phyloP scores from a whole-genome alignment of 2,888 invertebrate species.

The Lottia scabra region DNA sequence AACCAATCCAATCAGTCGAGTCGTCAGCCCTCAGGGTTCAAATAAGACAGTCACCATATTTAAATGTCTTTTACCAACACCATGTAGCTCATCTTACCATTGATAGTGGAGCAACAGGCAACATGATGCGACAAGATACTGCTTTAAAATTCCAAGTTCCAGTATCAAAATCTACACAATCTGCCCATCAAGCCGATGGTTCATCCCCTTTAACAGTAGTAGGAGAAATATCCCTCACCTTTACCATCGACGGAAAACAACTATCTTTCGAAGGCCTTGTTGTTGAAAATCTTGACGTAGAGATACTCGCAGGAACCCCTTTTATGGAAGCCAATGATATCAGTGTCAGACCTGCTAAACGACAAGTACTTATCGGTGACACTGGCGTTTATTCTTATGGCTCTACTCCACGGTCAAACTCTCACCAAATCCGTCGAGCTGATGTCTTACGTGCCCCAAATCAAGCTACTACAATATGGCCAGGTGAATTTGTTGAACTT shows the following conservation, averaged over 20 bases:
- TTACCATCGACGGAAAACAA: not conserved
- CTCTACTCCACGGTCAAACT: not conserved
- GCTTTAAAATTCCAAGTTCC: slow-evolving; percentile 10
- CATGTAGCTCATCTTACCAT: slow-evolving; percentile 4
- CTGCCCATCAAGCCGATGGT: slow-evolving; percentile 24
- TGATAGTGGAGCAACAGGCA: slow-evolving; percentile 20
- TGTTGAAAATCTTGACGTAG: slow-evolving; percentile 30
- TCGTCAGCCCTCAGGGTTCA: not conserved
- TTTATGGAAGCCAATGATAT: slow-evolving; percentile 33
- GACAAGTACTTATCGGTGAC: slow-evolving; percentile 20
- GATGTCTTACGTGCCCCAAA: slow-evolving; percentile 16
- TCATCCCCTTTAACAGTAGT: slow-evolving; percentile 14
- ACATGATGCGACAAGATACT: slow-evolving; percentile 23
- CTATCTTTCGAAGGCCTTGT: slow-evolving; percentile 27
- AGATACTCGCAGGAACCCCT: slow-evolving; percentile 25
- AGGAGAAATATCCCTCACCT: slow-evolving; percentile 11
- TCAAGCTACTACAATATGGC: slow-evolving; percentile 10
- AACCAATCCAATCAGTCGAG: slow-evolving; percentile 18
- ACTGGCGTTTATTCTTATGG: slow-evolving; percentile 9
- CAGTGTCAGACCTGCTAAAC: slow-evolving; percentile 22
- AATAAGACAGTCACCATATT: not conserved
- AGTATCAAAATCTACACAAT: slow-evolving; percentile 10
- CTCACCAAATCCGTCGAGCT: slow-evolving; percentile 17
- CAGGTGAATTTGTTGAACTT: slow-evolving; percentile 17
- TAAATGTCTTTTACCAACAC: not conserved